Conservation (phyloP, 2,888 invertebrate genomes). For the Hedychridium roseum region DNA sequence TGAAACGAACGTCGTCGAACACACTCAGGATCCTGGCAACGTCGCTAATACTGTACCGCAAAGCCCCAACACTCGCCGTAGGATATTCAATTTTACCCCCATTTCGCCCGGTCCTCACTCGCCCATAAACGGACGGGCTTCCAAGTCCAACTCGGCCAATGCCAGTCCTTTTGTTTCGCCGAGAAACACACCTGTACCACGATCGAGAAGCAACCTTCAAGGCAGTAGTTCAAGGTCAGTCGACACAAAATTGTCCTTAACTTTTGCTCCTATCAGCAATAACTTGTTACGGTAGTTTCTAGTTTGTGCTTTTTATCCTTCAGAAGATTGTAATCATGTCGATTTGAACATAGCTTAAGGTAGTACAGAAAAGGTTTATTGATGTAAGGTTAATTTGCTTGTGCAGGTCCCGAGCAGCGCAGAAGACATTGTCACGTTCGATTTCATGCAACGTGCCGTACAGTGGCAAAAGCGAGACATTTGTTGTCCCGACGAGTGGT, state of each 20-base stretch:
- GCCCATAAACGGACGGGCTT: constrained; percentile 67
- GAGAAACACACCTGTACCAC: constrained; percentile 76
- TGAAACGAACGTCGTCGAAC: constrained; percentile 63
- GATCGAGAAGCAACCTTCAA: constrained; percentile 70
- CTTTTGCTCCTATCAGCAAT: too few species aligned
- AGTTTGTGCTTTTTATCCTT: too few species aligned
- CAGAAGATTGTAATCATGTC: too few species aligned
- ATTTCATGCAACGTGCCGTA: constrained; percentile 58
- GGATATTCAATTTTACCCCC: constrained; percentile 86
- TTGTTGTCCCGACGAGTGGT: constrained; percentile 55
- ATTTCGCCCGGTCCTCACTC: constrained; percentile 83
- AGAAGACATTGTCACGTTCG: constrained; percentile 55
- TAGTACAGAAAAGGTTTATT: too few species aligned
- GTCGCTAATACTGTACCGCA: constrained; percentile 68
- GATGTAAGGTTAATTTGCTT: too few species aligned
- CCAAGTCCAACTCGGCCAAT: constrained; percentile 73
- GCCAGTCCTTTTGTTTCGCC: constrained; percentile 87
- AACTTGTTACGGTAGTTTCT: too few species aligned
- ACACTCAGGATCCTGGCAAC: constrained; percentile 50
- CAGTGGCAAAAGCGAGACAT: constrained; percentile 49
- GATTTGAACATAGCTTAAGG: too few species aligned
- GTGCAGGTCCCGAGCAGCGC: constrained; percentile 45
- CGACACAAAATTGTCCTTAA: too few species aligned
- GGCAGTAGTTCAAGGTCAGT: constrained; percentile 62
- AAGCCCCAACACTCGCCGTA: constrained; percentile 79